Evolutionary conservation across 2,888 invertebrate species (phyloP), one percentile per base, ranked within the genome.

Genomic region (Endotricha flammealis): DNA sequence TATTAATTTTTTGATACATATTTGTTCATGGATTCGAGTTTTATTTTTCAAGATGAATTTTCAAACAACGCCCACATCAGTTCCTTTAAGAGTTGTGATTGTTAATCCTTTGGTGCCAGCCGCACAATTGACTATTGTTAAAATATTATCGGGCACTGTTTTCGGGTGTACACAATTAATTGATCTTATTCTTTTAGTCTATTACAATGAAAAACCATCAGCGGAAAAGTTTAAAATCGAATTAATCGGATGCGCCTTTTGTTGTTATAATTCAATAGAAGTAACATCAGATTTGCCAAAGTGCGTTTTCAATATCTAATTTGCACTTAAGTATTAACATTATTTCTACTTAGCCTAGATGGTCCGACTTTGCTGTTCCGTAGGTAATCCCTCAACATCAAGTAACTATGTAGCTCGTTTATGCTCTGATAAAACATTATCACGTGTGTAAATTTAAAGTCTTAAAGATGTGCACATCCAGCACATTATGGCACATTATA

Each of bases 261-360:
- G 55, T 6, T 74, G 72, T 44, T 59, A 55, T 29, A 73, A 75
- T 53, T 56, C 61, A 6, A 64, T 82, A 28, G 44, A 39, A 28
- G 51, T 75, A 10, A 60, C 74, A 3, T 71, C 76, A 11, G 69
- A 72, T 46, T 61, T 82, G 42, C 80, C 82, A n/a, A 60, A 66
- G 85, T 81, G 61, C 36, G n/a, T n/a, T n/a, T n/a, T n/a, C n/a
- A n/a, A n/a, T n/a, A n/a, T n/a, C n/a, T n/a, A n/a, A n/a, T n/a
- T n/a, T n/a, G n/a, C n/a, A n/a, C n/a, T n/a, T n/a, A n/a, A n/a
- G n/a, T n/a, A n/a, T n/a, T n/a, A n/a, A n/a, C n/a, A n/a, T n/a
- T n/a, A n/a, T n/a, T n/a, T n/a, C n/a, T n/a, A n/a, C n/a, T n/a
- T n/a, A n/a, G n/a, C n/a, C n/a, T n/a, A n/a, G n/a, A n/a, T n/a